Conservation (phyloP, 2,113 vertebrate genomes). For the Otis tarda region DNA sequence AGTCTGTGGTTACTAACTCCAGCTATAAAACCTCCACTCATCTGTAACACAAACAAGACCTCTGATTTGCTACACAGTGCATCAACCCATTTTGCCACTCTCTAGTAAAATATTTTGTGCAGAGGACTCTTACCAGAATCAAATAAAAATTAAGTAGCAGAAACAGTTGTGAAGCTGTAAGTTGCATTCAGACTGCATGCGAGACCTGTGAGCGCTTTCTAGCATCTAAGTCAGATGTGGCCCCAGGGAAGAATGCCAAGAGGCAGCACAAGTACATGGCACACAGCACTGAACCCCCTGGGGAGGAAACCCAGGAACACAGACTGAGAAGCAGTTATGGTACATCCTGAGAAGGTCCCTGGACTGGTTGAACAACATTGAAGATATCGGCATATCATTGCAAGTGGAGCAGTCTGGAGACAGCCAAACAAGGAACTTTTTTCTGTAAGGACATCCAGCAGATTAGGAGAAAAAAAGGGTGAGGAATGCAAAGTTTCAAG, state of each 20-base stretch:
- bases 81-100: background rate
- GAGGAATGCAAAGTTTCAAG: background rate
- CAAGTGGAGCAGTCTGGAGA: background rate
- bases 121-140: background rate
- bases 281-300: fast-evolving
- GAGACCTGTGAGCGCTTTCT: background rate
- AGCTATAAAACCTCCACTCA: background rate
- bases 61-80: background rate
- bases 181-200: background rate
- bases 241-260: background rate
- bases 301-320: background rate
- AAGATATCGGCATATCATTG: fast-evolving
- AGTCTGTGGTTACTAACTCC: background rate
- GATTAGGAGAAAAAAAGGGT: background rate
- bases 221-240: background rate
- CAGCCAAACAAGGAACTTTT: background rate
- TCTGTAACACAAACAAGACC: background rate
- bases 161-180: background rate
- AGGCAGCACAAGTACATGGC: background rate
- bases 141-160: background rate
- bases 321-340: background rate
- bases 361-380: background rate
- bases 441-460: background rate
- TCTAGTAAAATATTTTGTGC: background rate
- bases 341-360: background rate